A percentile compares a stretch with the other conserved stretches of the same genome.
Evolutionary conservation across 2,888 invertebrate species (phyloP).

Genomic region (Phyto melanocephala): DNA sequence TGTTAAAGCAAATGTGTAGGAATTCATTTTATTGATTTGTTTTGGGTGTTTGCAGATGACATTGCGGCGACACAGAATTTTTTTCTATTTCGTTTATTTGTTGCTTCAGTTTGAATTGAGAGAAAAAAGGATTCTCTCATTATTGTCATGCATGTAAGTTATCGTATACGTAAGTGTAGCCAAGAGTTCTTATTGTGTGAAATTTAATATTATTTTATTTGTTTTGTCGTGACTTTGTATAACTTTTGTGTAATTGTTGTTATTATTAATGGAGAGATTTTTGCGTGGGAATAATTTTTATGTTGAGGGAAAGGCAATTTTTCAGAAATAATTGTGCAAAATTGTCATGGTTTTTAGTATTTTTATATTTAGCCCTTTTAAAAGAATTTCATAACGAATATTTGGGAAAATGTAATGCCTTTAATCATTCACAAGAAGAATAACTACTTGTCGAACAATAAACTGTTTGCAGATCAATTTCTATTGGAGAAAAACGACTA

Average conservation of each 20-base stretch:
- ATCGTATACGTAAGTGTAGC: not conserved
- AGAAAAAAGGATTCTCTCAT: conserved; percentile 44
- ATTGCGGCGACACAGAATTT: conserved; percentile 43
- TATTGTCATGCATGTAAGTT: not conserved
- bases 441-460: no score
- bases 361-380: not conserved
- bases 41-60: conserved; percentile 47
- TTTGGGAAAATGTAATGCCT: no score
- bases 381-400: not conserved
- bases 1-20: not conserved
- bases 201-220: conserved; percentile 58
- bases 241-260: conserved; percentile 60
- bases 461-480: no score
- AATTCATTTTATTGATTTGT: conserved; percentile 2
- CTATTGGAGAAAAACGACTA: no score
- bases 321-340: conserved; percentile 5
- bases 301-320: not conserved
- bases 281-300: conserved; percentile 35
- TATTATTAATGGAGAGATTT: not conserved
- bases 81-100: not conserved
- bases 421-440: no score
- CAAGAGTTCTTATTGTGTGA: conserved; percentile 36
- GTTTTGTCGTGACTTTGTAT: conserved; percentile 61
- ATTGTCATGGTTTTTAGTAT: not conserved
- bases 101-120: conserved; percentile 11